phyloP scores from a whole-genome alignment of 2,797 vertebrate species.

The Zenarchopterus dispar region DNA sequence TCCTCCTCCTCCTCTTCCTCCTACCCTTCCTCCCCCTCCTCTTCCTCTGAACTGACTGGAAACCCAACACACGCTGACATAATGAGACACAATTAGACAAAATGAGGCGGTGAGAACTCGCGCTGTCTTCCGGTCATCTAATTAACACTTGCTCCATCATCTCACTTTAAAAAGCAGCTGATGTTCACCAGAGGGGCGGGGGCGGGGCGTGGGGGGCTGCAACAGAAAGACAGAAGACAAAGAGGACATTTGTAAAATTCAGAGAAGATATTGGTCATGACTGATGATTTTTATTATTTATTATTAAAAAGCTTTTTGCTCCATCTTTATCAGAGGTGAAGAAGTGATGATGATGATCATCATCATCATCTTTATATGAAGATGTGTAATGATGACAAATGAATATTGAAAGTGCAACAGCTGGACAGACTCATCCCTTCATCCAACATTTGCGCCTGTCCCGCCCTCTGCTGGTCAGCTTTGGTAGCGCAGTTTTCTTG shows the following conservation, averaged over 20 bases:
- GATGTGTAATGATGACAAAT: neutral
- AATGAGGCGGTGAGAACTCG: slow-evolving; percentile 26
- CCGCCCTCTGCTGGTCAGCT: slow-evolving; percentile 69
- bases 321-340: no score
- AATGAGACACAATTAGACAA: slow-evolving; percentile 22
- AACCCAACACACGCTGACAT: slow-evolving; percentile 17
- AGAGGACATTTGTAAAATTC: no score
- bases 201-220: no score
- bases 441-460: slow-evolving; percentile 13
- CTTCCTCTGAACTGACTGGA: slow-evolving; percentile 6
- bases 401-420: neutral
- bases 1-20: no score
- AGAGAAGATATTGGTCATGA: no score
- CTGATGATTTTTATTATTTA: no score
- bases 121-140: slow-evolving; percentile 33
- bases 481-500: slow-evolving; percentile 8
- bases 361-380: neutral
- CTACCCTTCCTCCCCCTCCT: no score
- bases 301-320: no score
- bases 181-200: slow-evolving; percentile 4
- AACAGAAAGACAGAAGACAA: no score
- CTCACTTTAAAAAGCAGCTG: slow-evolving; percentile 5
- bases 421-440: neutral
- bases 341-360: neutral
- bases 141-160: slow-evolving; percentile 39